Conservation (phyloP, 2,797 vertebrate species). For the Thaleichthys pacificus region DNA sequence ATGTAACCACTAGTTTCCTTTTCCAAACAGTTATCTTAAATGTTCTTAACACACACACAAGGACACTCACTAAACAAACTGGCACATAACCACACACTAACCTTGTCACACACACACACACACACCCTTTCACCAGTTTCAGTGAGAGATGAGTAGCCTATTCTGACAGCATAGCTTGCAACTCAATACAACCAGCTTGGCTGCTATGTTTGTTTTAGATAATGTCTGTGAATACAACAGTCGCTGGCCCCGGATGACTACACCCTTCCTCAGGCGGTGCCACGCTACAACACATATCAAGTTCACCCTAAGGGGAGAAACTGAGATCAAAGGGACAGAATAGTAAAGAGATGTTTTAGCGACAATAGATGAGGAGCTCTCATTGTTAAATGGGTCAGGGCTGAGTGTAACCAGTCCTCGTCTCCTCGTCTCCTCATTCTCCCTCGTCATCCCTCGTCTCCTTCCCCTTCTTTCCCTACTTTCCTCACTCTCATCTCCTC, state of each 20-base stretch:
- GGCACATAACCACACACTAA: neutral
- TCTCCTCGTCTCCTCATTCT: slow-evolving; percentile 9
- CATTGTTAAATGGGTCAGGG: slow-evolving; percentile 72
- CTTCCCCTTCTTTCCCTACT: too few relatives aligned
- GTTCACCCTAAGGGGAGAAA: slow-evolving; percentile 27
- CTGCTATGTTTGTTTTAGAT: slow-evolving; percentile 71
- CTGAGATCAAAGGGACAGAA: slow-evolving; percentile 61
- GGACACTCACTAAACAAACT: too few relatives aligned
- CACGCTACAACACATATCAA: slow-evolving; percentile 45
- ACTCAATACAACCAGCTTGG: slow-evolving; percentile 47
- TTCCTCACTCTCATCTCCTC: too few relatives aligned
- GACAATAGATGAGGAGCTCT: slow-evolving; percentile 54
- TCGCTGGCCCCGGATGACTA: too few relatives aligned
- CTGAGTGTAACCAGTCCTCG: slow-evolving; percentile 54
- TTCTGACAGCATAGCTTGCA: slow-evolving; percentile 9
- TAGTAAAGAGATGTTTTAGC: slow-evolving; percentile 47
- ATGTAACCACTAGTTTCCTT: too few relatives aligned
- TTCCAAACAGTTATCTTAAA: too few relatives aligned
- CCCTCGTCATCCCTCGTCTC: too few relatives aligned
- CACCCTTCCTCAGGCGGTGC: too few relatives aligned
- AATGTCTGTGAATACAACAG: slow-evolving; percentile 52
- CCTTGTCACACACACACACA: neutral
- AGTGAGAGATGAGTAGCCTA: slow-evolving; percentile 50
- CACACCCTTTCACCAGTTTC: slow-evolving; percentile 64
- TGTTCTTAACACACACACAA: neutral